Percentiles rank a stretch among this genome's conserved stretches.
phyloP scores from a whole-genome alignment of 2,888 invertebrate species.

The Drosophila pegasa region DNA sequence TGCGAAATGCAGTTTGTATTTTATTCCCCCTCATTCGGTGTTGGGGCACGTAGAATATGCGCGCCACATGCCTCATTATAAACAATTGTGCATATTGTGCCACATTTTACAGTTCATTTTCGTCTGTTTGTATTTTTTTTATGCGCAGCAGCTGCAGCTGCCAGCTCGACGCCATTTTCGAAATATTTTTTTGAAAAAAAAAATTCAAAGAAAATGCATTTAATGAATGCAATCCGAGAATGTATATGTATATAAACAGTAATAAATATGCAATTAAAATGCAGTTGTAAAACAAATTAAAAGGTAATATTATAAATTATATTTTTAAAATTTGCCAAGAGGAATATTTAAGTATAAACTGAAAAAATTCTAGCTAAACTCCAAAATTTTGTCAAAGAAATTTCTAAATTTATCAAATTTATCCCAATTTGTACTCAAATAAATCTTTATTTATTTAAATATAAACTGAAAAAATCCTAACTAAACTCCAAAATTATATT shows the following conservation, averaged over 20 bases:
- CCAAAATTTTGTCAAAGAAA: too few species aligned
- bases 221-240: neutral
- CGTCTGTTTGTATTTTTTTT: constrained; percentile 32
- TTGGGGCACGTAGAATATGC: constrained; percentile 66
- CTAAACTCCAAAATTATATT: too few species aligned
- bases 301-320: too few species aligned
- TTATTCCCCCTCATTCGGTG: neutral
- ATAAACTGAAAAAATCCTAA: too few species aligned
- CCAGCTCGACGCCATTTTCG: constrained; percentile 43
- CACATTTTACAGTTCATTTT: constrained; percentile 77
- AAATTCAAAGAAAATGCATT: neutral
- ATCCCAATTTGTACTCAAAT: too few species aligned
- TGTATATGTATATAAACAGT: neutral
- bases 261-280: neutral
- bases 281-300: too few species aligned
- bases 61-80: constrained; percentile 78
- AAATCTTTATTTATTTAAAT: too few species aligned
- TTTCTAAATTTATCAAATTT: too few species aligned
- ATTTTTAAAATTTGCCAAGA: neutral
- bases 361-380: too few species aligned
- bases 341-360: too few species aligned
- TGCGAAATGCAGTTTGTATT: constrained; percentile 17
- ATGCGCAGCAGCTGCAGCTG: constrained; percentile 32
- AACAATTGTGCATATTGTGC: constrained; percentile 76
- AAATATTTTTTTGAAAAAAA: neutral